Percentiles rank a stretch among this genome's conserved stretches.
Conservation (phyloP, 2,888 invertebrate genomes). For the Diachrysia chrysitis region DNA sequence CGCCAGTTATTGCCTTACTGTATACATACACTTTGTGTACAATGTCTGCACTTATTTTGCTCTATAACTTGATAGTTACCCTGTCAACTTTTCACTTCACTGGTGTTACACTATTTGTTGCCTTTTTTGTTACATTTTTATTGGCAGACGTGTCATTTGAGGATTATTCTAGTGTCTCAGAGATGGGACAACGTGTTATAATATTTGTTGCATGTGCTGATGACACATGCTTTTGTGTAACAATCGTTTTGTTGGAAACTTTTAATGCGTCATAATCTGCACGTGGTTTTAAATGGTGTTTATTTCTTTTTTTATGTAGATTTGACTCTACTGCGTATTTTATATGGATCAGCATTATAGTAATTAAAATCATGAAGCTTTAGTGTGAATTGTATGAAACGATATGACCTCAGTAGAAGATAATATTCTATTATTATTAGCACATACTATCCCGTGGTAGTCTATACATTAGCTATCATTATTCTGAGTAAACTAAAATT, state of each 20-base stretch:
- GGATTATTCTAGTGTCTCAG: conserved; percentile 16
- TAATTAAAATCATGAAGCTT: no score
- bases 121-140: not conserved
- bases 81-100: conserved; percentile 54
- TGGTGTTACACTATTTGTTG: conserved; percentile 25
- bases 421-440: no score
- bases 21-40: conserved; percentile 73
- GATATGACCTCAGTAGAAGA: no score
- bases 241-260: not conserved
- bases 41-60: conserved; percentile 65
- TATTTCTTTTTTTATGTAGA: not conserved
- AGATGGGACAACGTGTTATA: conserved; percentile 9
- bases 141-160: conserved; percentile 13
- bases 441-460: no score
- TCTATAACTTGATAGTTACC: conserved; percentile 41
- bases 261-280: not conserved
- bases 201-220: not conserved
- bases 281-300: not conserved
- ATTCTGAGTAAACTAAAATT: no score
- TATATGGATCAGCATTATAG: no score
- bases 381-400: no score
- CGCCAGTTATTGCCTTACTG: conserved; percentile 79
- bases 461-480: no score
- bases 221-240: conserved; percentile 16
- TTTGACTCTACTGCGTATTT: no score